Conservation (phyloP, 2,888 invertebrate species). For the Nemotelus nigrinus region DNA sequence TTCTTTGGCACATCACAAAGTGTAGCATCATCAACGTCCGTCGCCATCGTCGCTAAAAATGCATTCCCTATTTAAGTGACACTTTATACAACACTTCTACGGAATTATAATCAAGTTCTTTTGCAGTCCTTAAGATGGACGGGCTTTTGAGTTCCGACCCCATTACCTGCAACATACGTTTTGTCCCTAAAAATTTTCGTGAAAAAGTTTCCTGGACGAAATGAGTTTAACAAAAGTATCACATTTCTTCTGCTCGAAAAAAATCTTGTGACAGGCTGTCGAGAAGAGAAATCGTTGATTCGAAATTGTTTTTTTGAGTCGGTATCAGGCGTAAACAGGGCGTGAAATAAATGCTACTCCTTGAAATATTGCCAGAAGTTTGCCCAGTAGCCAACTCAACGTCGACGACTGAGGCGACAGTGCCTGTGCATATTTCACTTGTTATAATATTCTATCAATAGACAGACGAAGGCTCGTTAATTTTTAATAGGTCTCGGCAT, state of each 20-base stretch:
- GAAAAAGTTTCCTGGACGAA: no score
- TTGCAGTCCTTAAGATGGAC: slow-evolving; percentile 17
- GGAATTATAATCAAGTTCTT: slow-evolving; percentile 7
- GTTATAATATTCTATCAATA: not conserved
- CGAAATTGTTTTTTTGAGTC: not conserved
- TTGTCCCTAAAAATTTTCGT: no score
- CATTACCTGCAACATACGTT: not conserved
- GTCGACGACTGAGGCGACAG: not conserved
- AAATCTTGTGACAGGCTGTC: not conserved
- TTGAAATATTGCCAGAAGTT: slow-evolving; percentile 2
- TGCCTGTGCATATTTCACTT: not conserved
- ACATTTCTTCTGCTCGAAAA: not conserved
- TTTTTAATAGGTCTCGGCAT: slow-evolving; percentile 6
- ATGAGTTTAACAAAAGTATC: not conserved
- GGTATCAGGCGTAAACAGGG: not conserved
- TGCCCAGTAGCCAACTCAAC: no score
- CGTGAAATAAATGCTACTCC: not conserved
- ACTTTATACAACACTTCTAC: slow-evolving; percentile 15
- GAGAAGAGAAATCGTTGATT: not conserved
- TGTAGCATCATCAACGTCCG: no score
- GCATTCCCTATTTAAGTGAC: not conserved
- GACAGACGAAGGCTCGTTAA: not conserved
- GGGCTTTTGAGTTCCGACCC: not conserved
- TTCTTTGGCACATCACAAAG: no score
- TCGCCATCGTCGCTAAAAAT: not conserved